Evolutionary conservation across 64 coral and sea anemone species (phyloP), one percentile per base, ranked within the genome.

Genomic region (Stylophora pistillata): DNA sequence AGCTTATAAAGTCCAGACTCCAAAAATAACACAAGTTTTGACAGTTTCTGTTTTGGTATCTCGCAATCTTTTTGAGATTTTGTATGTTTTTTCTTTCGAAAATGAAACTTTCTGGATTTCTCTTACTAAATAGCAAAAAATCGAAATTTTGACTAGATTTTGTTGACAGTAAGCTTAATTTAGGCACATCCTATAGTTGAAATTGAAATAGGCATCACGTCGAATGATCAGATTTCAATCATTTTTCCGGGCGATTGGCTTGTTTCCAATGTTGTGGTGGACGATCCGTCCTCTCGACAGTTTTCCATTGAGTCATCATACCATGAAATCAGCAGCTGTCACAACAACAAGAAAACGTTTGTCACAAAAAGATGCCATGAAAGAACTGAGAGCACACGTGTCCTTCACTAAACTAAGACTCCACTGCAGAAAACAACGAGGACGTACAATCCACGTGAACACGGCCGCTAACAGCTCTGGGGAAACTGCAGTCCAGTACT

Each of bases 381-480:
- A 68, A 26, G 64, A 68, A 25, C 64, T 68, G 9, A 68, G 64
- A 68, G 25, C 64, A 27, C 64, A 68, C 21, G 0, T 68, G n/a
- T 25, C 64, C 26, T 68, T 68, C 64, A 68, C 64, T 68, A 21
- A 68, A n/a, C 64, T 68, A 21, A 23, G 64, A 68, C 25, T 76
- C 32, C 73, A 76, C 16, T 52, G 73, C 37, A 76, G 32, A 23
- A 76, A 76, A 76, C 73, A 76, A 76, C 33, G 53, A 15, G 72
- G 85, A 59, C 23, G 85, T 53, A 74, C 71, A 10, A 58, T 87
- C 57, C 69, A 87, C 71, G 52, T 75, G 15, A 87, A 56, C 52
- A 87, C 85, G 2, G 68, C 57, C 54, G 73, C 54, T n/a, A n/a
- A 56, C 30, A 57, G 18, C 30, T 32, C 55, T 30, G 85, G 72